Base-by-base conservation (phyloP, 2,113 vertebrate species). In the Eudyptes chrysolophus region DNA sequence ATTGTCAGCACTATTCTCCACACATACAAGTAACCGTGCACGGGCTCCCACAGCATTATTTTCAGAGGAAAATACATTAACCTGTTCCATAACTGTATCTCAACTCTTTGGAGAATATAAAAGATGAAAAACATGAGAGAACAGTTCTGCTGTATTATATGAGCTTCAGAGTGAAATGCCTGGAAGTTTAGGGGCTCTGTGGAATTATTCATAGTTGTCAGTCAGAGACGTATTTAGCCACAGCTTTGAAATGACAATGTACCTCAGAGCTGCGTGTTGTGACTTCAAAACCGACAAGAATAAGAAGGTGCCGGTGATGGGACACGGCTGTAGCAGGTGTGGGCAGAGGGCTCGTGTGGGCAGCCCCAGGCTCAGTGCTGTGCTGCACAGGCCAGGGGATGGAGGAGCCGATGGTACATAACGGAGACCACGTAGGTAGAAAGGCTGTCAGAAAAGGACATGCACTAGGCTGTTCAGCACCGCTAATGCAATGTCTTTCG, bases 201-300 rank as follows among this genome's bases (percentile, higher is more conserved):
- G 90, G 87, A 97, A 96, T 97, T 96, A 96, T 95, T 97, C 93
- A 85, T 60, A 86, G 84, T 62, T 97, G 96, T 96, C 97, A 96
- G 90, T 95, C 95, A 95, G 51, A 61, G 77, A 68, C 25, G 6
- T 86, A 89, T 92, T 97, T 97, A 98, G 92, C 66, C 78, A 77
- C 58, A 52, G 72, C 90, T 96, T 90, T 96, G 90, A 97, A 96
- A 96, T 94, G 92, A 97, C 70, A 90, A 87, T 7, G 29, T 51
- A n/a, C 82, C 76, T 94, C 7, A 6, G 87, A 95, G 92, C 72
- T 85, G 90, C 68, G 12, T 22, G 49, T 4, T 46, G 36, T 9
- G 49, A 71, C 90, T 96, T 83, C 75, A 80, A 66, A 95, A 72
- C 11, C 10, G 25, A 94, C 21, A 74, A 22, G 87, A 90, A 60